phyloP scores from a whole-genome alignment of 1,140 invertebrate genomes.

The Neodiprion lecontei region DNA sequence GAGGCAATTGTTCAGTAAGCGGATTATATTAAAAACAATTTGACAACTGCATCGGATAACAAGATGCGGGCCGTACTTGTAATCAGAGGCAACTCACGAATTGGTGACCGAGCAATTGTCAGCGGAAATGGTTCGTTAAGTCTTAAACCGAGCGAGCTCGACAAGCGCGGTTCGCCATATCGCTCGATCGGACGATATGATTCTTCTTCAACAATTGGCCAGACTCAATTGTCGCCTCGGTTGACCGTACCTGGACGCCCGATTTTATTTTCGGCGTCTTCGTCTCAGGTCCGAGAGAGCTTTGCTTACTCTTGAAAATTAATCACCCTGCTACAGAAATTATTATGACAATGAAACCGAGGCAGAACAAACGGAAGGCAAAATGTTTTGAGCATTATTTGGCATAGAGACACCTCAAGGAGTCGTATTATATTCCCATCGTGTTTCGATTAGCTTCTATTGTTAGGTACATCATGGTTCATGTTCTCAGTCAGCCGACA shows the following conservation, averaged over 20 bases:
- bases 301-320: too few relatives aligned
- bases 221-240: background rate
- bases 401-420: too few relatives aligned
- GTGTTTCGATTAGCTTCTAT: background rate
- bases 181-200: background rate
- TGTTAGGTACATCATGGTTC: background rate
- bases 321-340: too few relatives aligned
- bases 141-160: constrained; percentile 38
- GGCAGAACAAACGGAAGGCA: too few relatives aligned
- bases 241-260: background rate
- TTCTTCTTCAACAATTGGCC: background rate
- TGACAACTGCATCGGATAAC: constrained; percentile 46
- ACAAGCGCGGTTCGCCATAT: constrained; percentile 39
- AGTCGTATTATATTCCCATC: background rate
- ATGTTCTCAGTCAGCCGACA: too few relatives aligned
- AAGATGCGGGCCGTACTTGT: constrained; percentile 45
- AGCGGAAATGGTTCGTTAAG: constrained; percentile 57
- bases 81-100: constrained; percentile 50
- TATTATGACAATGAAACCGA: too few relatives aligned
- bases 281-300: too few relatives aligned
- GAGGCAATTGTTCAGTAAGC: constrained; percentile 29
- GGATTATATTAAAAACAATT: constrained; percentile 43
- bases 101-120: constrained; percentile 49
- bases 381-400: too few relatives aligned
- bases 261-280: too few relatives aligned